Conservation (phyloP, 2,113 vertebrate species). For the Mystacornis crossleyi region DNA sequence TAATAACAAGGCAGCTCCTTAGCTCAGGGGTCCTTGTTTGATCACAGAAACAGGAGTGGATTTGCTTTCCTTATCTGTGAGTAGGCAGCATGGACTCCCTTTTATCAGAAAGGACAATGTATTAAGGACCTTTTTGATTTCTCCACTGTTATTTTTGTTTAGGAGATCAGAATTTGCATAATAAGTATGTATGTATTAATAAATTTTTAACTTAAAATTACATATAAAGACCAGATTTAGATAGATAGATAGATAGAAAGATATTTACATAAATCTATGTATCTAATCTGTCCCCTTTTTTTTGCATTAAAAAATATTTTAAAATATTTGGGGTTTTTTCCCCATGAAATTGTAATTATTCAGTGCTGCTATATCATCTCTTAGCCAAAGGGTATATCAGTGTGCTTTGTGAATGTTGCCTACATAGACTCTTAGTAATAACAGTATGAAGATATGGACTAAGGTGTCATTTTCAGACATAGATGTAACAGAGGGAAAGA, state of each 20-base stretch:
- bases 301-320: neutral
- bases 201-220: neutral
- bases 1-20: slow-evolving; percentile 67
- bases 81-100: slow-evolving; percentile 6
- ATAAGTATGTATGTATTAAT: neutral
- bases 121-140: neutral
- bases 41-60: slow-evolving; percentile 69
- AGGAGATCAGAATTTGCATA: neutral
- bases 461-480: neutral
- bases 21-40: slow-evolving; percentile 66
- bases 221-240: neutral
- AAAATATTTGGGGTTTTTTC: neutral
- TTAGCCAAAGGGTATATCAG: neutral
- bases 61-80: slow-evolving; percentile 67
- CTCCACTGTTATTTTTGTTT: neutral
- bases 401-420: neutral
- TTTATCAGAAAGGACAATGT: neutral
- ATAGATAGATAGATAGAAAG: too few species aligned
- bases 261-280: neutral
- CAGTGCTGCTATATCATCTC: neutral
- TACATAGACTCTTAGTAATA: neutral
- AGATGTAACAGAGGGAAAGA: neutral
- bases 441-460: neutral
- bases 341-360: neutral
- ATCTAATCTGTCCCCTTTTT: neutral